Evolutionary conservation across 1,140 invertebrate genomes (phyloP).

Genomic region (Polypedilum pembai): DNA sequence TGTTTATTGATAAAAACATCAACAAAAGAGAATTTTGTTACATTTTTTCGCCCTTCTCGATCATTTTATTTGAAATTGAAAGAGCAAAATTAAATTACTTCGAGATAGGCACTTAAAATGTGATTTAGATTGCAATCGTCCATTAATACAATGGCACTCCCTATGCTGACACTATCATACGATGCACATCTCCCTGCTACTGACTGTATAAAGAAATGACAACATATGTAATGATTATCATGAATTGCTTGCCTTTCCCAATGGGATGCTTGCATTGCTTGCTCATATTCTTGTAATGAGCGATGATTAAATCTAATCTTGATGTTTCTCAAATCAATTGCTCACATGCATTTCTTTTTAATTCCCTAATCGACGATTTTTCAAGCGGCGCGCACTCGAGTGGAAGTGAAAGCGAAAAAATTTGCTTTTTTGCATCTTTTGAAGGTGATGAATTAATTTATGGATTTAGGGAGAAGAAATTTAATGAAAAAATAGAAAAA

Average conservation of each 20-base stretch:
- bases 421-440: neutral
- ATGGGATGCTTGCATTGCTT: neutral
- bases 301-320: constrained; percentile 23
- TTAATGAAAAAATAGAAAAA: neutral
- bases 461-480: neutral
- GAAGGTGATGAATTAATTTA: neutral
- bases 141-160: constrained; percentile 1
- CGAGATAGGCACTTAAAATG: neutral
- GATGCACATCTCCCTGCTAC: neutral
- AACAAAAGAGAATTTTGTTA: constrained; percentile 1
- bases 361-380: constrained; percentile 27
- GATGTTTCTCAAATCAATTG: neutral
- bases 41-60: neutral
- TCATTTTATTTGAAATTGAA: neutral
- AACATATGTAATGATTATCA: constrained; percentile 24
- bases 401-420: constrained; percentile 21
- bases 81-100: neutral
- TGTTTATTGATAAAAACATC: constrained; percentile 24
- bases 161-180: neutral
- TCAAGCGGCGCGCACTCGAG: neutral
- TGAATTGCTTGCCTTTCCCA: neutral
- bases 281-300: neutral
- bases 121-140: constrained; percentile 17
- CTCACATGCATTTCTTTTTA: neutral
- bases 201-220: neutral